phyloP scores from a whole-genome alignment of 2,888 invertebrate species.

The Eupithecia exiguata region DNA sequence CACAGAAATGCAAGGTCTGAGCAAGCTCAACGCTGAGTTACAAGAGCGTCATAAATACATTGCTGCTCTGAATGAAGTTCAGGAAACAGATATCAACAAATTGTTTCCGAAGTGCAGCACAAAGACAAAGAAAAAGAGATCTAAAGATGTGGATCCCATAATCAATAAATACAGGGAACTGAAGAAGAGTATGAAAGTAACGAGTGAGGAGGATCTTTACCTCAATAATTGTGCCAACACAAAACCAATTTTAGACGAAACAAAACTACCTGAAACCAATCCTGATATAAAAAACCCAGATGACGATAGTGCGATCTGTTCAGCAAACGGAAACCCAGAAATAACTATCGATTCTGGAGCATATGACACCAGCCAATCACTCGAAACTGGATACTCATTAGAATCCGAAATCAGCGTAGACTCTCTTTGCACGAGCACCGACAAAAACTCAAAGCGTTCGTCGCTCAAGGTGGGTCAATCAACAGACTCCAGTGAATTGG shows the following conservation, averaged over 20 bases:
- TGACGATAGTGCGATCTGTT: slow-evolving; percentile 77
- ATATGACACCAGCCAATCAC: slow-evolving; percentile 78
- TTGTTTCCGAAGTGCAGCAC: slow-evolving; percentile 79
- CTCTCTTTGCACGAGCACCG: slow-evolving; percentile 82
- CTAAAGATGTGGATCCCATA: slow-evolving; percentile 78
- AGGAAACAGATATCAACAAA: slow-evolving; percentile 76
- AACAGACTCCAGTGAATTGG: slow-evolving; percentile 87
- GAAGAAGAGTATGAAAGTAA: slow-evolving; percentile 76
- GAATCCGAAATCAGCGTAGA: slow-evolving; percentile 84
- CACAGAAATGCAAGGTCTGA: slow-evolving; percentile 83
- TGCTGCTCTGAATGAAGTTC: slow-evolving; percentile 80
- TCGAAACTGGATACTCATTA: slow-evolving; percentile 80
- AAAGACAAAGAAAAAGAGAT: slow-evolving; percentile 79
- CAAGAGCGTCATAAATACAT: slow-evolving; percentile 85
- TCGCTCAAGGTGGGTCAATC: slow-evolving; percentile 86
- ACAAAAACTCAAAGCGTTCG: slow-evolving; percentile 72
- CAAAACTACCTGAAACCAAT: slow-evolving; percentile 63
- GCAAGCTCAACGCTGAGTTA: slow-evolving; percentile 83
- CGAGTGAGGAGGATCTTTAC: slow-evolving; percentile 75
- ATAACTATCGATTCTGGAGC: slow-evolving; percentile 79
- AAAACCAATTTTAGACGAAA: slow-evolving; percentile 65
- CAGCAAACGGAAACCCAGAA: slow-evolving; percentile 80
- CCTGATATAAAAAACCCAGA: slow-evolving; percentile 75
- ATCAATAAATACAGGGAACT: slow-evolving; percentile 79
- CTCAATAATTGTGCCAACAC: slow-evolving; percentile 78